Evolutionary conservation across 1,140 invertebrate species (phyloP), one percentile per base, ranked within the genome.

Genomic region (Bombus huntii): DNA sequence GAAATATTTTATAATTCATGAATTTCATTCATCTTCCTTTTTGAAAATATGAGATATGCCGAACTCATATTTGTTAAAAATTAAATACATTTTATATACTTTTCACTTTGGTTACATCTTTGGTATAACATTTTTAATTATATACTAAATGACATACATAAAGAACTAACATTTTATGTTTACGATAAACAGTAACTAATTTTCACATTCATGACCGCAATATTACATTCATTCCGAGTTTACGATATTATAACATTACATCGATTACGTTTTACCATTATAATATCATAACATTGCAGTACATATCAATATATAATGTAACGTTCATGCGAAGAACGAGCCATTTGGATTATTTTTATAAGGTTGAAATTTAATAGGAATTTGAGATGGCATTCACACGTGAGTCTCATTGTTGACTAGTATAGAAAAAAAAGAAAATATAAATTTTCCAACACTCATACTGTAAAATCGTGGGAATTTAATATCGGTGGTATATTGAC

Each of bases 41-140:
- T 8, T 31, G 47, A 15, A 18, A n/a, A 83, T 42, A 47, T 76
- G 6, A 37, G 34, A 22, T 44, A 68, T 57, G 39, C 47, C 44
- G 22, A 78, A 78, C 53, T 47, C 65, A 8, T 34, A 15, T n/a
- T 72, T 78, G 25, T 81, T 83, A 86, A 62, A 83, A 86, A 83
- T 83, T 83, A 86, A 86, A 81, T 81, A 74, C 53, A 82, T 47
- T 82, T 86, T 77, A 86, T 86, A 83, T 73, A 82, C 2, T 59
- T 86, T 76, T 76, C 25, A 53, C 25, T 34, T 81, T 37, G 76
- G 34, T 87, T 85, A 79, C 57, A 87, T 73, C 34, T 68, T 84
- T 65, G 53, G 44, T 73, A 68, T 79, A 78, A 87, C 71, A 81
- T 81, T 10, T 62, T 75, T 86, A n/a, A 59, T 78, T 28, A n/a